Evolutionary conservation across 2,888 invertebrate species (phyloP).

Genomic region (Sacculina carcini): DNA sequence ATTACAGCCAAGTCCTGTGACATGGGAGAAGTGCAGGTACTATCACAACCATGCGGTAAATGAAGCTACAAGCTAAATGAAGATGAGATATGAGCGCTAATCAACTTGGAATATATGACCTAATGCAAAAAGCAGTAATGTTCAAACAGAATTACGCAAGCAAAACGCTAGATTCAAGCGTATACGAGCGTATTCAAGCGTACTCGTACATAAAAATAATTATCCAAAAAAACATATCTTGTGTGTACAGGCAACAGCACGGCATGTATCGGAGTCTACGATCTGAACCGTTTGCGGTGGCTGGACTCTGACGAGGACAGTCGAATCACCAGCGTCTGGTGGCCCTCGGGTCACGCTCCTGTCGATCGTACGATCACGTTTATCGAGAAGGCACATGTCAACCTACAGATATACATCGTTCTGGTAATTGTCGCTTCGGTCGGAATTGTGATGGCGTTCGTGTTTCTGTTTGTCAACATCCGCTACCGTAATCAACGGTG

Average conservation of each 20-base stretch:
- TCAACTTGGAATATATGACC: too few relatives aligned
- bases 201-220: not conserved
- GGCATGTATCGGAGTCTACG: not conserved
- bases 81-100: too few relatives aligned
- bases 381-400: slow-evolving; percentile 70
- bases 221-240: too few relatives aligned
- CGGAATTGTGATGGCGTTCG: slow-evolving; percentile 68
- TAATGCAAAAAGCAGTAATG: too few relatives aligned
- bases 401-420: slow-evolving; percentile 70
- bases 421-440: slow-evolving; percentile 62
- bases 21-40: too few relatives aligned
- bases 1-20: too few relatives aligned
- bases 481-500: slow-evolving; percentile 82
- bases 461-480: slow-evolving; percentile 82
- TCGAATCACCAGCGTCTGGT: slow-evolving; percentile 38
- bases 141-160: too few relatives aligned
- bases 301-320: not conserved
- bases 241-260: not conserved
- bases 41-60: too few relatives aligned
- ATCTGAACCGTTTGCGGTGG: not conserved
- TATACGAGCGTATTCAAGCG: too few relatives aligned
- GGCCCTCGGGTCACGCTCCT: slow-evolving; percentile 39
- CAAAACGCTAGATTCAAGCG: too few relatives aligned
- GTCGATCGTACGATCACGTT: slow-evolving; percentile 70
- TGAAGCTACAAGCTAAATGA: too few relatives aligned